Base-by-base conservation (phyloP, 2,797 vertebrate species). In the Neoniphon sammara region DNA sequence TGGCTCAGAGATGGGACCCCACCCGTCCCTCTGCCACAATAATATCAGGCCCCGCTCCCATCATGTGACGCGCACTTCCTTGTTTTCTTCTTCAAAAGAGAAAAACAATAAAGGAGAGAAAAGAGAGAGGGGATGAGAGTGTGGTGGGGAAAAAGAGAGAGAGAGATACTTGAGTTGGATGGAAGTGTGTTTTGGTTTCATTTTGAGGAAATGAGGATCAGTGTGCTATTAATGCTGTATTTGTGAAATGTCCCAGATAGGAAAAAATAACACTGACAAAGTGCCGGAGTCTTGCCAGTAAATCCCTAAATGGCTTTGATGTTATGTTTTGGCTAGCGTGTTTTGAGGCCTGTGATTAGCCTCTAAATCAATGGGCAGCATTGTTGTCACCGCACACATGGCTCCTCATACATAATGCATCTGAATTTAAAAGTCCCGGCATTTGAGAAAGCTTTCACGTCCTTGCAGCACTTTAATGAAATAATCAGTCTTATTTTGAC, bases 401-500 rank as follows among this genome's bases (percentile, higher is more conserved):
- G 70, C 66, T 65, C 69, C 86, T 94, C 91, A 93, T 94, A 84
- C 90, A 93, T 94, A 93, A 94, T 94, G 87, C 88, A 94, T 91
- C 78, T 61, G 60, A 85, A 85, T 90, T 85, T 89, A 90, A 93
- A 91, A 87, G 84, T 86, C 70, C 76, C 55, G 25, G 42, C 61
- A 70, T 90, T 91, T 87, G 79, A 83, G 77, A 84, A 87, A 83
- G 77, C 81, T 83, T 85, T 90, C 78, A 64, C 80, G 78, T 91
- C 84, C 73, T 27, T 63, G 80, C 87, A 56, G 66, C 71, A 55
- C 71, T 81, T 64, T 94, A 93, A 94, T 94, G 88, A 93, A 93
- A 93, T 87, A 85, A 94, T 95, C 91, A 18, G 83, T 94, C 93
- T 94, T 92, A 61, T 89, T 91, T 86, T 92, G 91, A 94, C 92